Evolutionary conservation across 2,113 vertebrate species (phyloP).

Genomic region (Nematolebias whitei): DNA sequence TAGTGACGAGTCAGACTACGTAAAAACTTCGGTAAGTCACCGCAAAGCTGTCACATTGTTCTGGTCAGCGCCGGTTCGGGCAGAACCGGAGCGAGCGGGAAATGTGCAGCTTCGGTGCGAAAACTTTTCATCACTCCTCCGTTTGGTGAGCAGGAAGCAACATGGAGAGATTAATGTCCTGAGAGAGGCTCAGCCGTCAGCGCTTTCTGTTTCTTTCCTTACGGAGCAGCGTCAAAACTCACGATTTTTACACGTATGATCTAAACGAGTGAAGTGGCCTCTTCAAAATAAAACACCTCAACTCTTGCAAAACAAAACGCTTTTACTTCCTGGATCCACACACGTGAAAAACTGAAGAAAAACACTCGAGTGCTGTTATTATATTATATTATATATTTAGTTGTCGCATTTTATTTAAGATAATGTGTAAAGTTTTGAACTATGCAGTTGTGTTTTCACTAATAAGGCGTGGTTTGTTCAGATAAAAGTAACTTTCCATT

Average conservation of each 20-base stretch:
- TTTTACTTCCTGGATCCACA: too few relatives aligned
- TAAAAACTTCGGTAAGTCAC: slow-evolving; percentile 75
- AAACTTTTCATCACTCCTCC: neutral
- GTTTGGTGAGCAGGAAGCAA: neutral
- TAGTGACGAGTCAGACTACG: slow-evolving; percentile 85
- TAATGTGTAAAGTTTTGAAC: too few relatives aligned
- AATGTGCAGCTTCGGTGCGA: neutral
- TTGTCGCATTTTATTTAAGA: too few relatives aligned
- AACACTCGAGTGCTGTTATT: too few relatives aligned
- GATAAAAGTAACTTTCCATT: too few relatives aligned
- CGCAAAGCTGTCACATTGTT: slow-evolving; percentile 44
- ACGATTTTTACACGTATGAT: neutral
- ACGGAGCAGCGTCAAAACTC: slow-evolving; percentile 18
- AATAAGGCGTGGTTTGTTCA: too few relatives aligned
- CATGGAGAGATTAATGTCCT: slow-evolving; percentile 20
- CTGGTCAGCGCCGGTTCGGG: slow-evolving; percentile 2
- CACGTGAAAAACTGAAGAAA: too few relatives aligned
- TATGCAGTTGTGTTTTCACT: too few relatives aligned
- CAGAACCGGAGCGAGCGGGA: neutral
- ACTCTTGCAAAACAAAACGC: too few relatives aligned
- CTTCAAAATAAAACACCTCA: slow-evolving; percentile 49
- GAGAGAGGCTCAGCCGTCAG: neutral
- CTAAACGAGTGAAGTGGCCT: neutral
- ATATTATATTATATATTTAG: too few relatives aligned
- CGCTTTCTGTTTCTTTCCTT: neutral